phyloP scores from a whole-genome alignment of 2,113 vertebrate genomes.

The Pycnonotus jocosus region DNA sequence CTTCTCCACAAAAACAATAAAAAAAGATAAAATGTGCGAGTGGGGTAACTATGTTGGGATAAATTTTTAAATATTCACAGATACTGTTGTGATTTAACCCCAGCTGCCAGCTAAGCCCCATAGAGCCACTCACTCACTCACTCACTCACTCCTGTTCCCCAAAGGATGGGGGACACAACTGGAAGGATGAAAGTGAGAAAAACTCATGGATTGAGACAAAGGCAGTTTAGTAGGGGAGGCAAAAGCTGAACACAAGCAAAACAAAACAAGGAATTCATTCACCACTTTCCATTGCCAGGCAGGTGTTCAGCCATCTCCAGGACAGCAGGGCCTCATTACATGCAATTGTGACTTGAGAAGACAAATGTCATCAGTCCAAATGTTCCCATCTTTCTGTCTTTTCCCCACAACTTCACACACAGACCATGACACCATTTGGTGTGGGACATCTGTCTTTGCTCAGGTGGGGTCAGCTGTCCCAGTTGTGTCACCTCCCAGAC shows the following conservation, averaged over 20 bases:
- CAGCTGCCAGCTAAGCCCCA: background rate
- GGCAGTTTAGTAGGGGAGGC: background rate
- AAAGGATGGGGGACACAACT: background rate
- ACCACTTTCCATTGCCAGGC: background rate
- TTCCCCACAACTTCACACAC: background rate
- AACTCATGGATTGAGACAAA: background rate
- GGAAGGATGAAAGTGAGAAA: background rate
- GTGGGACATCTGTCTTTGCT: background rate
- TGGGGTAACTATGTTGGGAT: fast-evolving
- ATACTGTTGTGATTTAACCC: background rate
- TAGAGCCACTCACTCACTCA: background rate
- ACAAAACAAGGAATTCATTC: background rate
- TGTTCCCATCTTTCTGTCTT: background rate
- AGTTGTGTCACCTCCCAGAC: background rate
- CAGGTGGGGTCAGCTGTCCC: background rate
- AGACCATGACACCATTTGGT: background rate
- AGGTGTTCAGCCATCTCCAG: background rate
- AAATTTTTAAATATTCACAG: background rate
- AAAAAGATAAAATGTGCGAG: background rate
- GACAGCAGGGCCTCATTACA: fast-evolving
- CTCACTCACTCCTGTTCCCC: too few relatives aligned
- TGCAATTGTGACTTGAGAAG: background rate
- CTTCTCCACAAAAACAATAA: background rate
- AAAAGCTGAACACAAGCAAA: background rate
- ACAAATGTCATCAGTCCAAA: background rate